Percentiles rank a stretch among this genome's conserved stretches.
Evolutionary conservation across 2,113 vertebrate species (phyloP).

Genomic region (Pygoscelis antarcticus): DNA sequence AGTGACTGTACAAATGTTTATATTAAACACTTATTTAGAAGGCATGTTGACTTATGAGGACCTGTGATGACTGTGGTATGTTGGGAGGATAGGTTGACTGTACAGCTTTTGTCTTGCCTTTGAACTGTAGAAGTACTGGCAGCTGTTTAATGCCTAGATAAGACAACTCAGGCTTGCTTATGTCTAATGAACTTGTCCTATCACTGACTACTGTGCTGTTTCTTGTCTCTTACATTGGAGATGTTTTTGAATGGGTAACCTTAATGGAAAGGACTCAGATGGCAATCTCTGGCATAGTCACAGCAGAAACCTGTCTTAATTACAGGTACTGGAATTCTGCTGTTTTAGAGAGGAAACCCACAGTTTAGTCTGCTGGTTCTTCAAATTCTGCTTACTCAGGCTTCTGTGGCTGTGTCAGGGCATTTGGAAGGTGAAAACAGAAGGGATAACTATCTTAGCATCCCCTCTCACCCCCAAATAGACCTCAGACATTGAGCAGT

Average conservation of each 20-base stretch:
- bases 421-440: background rate
- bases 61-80: conserved; percentile 18
- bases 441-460: background rate
- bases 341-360: conserved; percentile 28
- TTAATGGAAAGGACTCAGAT: background rate
- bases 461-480: accelerated
- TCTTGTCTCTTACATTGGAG: background rate
- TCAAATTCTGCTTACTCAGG: background rate
- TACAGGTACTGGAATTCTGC: conserved; percentile 27
- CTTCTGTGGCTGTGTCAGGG: background rate
- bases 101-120: conserved; percentile 6
- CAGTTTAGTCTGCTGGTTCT: conserved; percentile 63
- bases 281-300: background rate
- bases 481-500: background rate
- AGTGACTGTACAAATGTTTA: conserved; percentile 55
- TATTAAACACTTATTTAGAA: conserved; percentile 39
- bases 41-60: conserved; percentile 21
- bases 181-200: background rate
- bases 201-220: accelerated
- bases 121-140: background rate
- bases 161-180: background rate
- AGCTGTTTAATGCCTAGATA: background rate
- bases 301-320: background rate
- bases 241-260: background rate
- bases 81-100: conserved; percentile 13